Percentiles rank a stretch among this genome's conserved stretches.
Evolutionary conservation across 1,140 invertebrate genomes (phyloP).

Genomic region (Cardiocondyla obscurior): DNA sequence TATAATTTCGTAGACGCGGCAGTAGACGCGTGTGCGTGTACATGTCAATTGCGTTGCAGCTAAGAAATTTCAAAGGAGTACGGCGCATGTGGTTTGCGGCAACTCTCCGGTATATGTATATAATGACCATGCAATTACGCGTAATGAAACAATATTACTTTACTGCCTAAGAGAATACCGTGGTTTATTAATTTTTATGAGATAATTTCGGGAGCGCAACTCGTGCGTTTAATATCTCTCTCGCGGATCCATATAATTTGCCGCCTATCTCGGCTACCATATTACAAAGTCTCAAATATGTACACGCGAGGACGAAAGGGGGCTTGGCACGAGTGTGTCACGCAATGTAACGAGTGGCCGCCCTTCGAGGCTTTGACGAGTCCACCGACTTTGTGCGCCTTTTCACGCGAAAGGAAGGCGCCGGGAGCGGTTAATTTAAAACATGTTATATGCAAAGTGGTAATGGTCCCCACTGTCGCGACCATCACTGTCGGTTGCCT

Average conservation of each 20-base stretch:
- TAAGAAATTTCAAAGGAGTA: constrained; percentile 16
- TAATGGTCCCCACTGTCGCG: constrained; percentile 62
- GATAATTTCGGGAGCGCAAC: constrained; percentile 33
- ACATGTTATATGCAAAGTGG: constrained; percentile 63
- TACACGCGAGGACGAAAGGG: constrained; percentile 57
- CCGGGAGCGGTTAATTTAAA: constrained; percentile 63
- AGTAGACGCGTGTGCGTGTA: not conserved
- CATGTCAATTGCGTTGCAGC: constrained; percentile 8
- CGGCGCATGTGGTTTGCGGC: constrained; percentile 23
- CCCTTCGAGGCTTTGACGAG: constrained; percentile 56
- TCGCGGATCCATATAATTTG: constrained; percentile 59
- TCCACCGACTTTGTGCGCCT: constrained; percentile 59
- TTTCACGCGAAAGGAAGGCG: constrained; percentile 57
- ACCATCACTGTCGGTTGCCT: constrained; percentile 66
- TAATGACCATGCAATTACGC: constrained; percentile 49
- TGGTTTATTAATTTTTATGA: constrained; percentile 45
- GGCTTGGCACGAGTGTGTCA: constrained; percentile 59
- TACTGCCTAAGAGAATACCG: constrained; percentile 42
- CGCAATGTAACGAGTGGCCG: constrained; percentile 63
- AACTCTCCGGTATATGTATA: constrained; percentile 15
- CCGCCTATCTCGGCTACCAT: constrained; percentile 48
- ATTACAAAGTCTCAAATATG: constrained; percentile 55
- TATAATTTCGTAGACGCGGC: not conserved
- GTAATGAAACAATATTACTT: constrained; percentile 55
- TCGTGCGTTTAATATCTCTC: constrained; percentile 59